These are phyloP conservation scores for Callinectes sapidus DNA, from an alignment of 2,888 invertebrate genomes.

Conservation along the genomic window DNA sequence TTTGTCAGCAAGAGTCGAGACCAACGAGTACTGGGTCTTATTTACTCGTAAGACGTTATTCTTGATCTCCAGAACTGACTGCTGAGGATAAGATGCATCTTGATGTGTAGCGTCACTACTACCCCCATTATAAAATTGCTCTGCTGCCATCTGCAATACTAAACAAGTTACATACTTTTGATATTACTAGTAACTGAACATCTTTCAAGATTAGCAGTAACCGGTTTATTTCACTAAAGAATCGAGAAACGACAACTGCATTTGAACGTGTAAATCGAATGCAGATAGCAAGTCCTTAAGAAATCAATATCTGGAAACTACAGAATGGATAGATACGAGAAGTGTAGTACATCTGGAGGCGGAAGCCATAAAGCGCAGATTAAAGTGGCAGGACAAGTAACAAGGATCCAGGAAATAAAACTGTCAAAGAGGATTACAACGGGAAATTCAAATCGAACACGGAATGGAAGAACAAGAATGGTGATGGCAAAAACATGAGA, in stretches of 20 bases:
- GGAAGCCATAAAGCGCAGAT: not conserved
- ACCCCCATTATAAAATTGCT: not conserved
- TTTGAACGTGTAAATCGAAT: not conserved
- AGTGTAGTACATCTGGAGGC: not conserved
- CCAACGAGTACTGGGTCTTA: no score
- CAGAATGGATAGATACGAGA: not conserved
- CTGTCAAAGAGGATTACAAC: not conserved
- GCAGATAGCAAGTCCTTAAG: not conserved
- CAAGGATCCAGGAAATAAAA: constrained; percentile 3
- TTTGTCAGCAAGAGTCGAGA: no score
- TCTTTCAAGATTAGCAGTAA: not conserved
- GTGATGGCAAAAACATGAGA: not conserved
- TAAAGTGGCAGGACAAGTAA: not conserved
- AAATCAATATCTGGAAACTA: not conserved
- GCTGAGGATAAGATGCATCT: no score
- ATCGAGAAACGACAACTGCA: not conserved
- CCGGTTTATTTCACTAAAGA: not conserved
- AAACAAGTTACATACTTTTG: not conserved
- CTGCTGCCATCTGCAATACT: not conserved
- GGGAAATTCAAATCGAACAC: not conserved
- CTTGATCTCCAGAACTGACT: not conserved
- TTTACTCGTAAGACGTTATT: not conserved
- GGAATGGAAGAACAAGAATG: not conserved
- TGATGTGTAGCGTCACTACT: not conserved
- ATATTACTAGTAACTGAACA: not conserved